These are phyloP conservation scores for Eulimnadia texana DNA, from an alignment of 1,140 invertebrate genomes.

Conservation along the genomic window DNA sequence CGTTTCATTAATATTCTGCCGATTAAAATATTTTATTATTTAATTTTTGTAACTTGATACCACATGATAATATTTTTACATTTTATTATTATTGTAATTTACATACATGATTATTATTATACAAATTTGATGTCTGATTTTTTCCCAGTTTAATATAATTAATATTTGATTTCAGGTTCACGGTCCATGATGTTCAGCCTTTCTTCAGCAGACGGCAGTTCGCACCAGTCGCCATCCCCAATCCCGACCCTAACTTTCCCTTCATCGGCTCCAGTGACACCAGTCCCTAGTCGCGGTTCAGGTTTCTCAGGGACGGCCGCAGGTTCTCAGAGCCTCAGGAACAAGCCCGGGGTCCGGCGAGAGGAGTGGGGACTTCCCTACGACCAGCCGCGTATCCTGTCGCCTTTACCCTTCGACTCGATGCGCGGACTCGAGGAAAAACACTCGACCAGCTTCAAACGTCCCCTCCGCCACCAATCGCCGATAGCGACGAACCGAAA, in stretches of 20 bases:
- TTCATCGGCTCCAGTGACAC: conserved; percentile 13
- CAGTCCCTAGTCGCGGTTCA: conserved; percentile 8
- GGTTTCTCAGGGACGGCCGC: neutral
- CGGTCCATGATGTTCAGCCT: neutral
- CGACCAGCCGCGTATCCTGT: conserved; percentile 9
- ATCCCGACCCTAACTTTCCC: neutral
- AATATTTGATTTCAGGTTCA: no score
- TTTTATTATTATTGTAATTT: no score
- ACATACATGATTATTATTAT: no score
- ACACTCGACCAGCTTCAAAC: conserved; percentile 8
- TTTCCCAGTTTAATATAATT: no score
- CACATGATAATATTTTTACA: no score
- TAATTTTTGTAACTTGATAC: no score
- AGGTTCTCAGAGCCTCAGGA: conserved; percentile 8
- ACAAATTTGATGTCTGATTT: no score
- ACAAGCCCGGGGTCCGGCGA: neutral
- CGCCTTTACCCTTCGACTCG: neutral
- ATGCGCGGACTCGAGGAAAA: conserved; percentile 6
- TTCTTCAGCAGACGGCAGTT: neutral
- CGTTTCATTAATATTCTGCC: no score
- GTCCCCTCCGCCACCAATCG: conserved; percentile 14
- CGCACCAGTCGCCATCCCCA: conserved; percentile 1
- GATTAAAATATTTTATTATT: no score
- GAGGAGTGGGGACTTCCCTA: conserved; percentile 12
- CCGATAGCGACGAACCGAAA: neutral